Conservation (phyloP, 2,113 vertebrate genomes). For the Dromaius novaehollandiae region DNA sequence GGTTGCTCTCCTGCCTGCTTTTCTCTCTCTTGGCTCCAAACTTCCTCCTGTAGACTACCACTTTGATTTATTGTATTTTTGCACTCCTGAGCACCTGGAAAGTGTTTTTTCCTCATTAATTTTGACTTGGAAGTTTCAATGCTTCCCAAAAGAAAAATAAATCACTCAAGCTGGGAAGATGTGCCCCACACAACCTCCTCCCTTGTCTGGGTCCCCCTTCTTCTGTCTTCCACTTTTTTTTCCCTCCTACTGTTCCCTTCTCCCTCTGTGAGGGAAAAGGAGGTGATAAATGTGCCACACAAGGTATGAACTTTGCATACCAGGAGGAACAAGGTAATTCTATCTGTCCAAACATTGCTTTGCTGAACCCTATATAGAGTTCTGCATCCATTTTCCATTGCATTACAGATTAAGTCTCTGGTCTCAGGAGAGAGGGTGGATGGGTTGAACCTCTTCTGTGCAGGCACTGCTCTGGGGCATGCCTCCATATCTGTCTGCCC, state of each 20-base stretch:
- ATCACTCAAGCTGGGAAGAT: not conserved
- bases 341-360: not conserved
- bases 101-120: slow-evolving; percentile 53
- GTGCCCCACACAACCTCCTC: not conserved
- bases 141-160: slow-evolving; percentile 48
- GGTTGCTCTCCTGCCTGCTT: not conserved
- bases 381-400: not conserved
- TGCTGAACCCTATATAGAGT: not conserved
- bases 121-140: slow-evolving; percentile 32
- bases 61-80: slow-evolving; percentile 41
- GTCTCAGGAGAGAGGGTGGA: not conserved
- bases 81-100: slow-evolving; percentile 58
- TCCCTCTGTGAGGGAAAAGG: not conserved
- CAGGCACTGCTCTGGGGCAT: not conserved
- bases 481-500: not conserved
- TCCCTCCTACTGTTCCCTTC: slow-evolving; percentile 43
- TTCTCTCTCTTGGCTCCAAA: not conserved
- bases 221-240: not conserved
- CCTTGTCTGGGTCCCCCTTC: not conserved
- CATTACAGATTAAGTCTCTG: not conserved
- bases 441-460: not conserved
- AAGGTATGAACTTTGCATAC: not conserved
- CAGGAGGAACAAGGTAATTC: not conserved
- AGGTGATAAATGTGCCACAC: not conserved
- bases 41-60: not conserved